Evolutionary conservation across 1,140 invertebrate genomes (phyloP).

Genomic region (Neodiprion fabricii): DNA sequence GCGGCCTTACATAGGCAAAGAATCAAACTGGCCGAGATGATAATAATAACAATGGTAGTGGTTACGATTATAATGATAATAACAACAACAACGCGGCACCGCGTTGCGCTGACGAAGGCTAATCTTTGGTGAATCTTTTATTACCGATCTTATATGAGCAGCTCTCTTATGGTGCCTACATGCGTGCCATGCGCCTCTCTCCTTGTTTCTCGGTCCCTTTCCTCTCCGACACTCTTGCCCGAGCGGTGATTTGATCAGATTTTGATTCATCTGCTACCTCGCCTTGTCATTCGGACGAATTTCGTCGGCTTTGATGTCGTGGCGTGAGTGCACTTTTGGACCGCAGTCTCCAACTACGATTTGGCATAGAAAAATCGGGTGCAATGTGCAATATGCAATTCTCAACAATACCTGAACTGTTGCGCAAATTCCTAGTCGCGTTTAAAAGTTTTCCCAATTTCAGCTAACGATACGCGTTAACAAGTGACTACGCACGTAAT

Average conservation of each 20-base stretch:
- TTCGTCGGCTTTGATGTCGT: background rate
- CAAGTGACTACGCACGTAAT: no score
- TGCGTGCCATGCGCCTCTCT: no score
- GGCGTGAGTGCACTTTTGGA: background rate
- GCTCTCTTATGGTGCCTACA: background rate
- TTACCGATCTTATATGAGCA: background rate
- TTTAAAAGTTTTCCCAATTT: no score
- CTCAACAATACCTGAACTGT: no score
- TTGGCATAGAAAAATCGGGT: no score
- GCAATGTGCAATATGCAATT: no score
- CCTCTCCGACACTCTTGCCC: background rate
- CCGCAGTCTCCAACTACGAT: no score
- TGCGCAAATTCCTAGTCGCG: no score
- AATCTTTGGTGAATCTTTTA: conserved; percentile 5
- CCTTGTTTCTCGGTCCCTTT: background rate
- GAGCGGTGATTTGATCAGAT: background rate
- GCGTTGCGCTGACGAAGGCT: conserved; percentile 1
- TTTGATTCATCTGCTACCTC: background rate
- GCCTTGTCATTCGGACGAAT: background rate
- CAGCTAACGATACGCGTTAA: no score
- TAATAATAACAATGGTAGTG: background rate
- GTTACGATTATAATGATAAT: background rate
- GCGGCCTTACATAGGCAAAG: conserved; percentile 5
- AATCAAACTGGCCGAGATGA: background rate
- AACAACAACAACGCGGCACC: background rate